These are phyloP conservation scores for Eupleurogrammus muticus DNA, from an alignment of 2,797 vertebrate species.

Conservation along the genomic window DNA sequence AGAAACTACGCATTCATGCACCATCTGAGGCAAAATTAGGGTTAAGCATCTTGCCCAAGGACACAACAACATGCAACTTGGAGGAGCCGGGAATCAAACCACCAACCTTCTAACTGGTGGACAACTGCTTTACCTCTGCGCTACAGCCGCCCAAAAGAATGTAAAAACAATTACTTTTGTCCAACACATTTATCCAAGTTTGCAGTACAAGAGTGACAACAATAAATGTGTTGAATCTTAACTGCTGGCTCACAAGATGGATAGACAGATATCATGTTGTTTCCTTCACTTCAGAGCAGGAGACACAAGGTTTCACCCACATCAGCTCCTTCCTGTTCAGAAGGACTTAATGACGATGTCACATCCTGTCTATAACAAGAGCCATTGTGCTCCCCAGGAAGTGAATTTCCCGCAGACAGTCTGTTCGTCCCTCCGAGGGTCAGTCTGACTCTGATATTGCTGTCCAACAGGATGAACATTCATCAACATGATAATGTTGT, in stretches of 20 bases:
- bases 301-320: slow-evolving; percentile 7
- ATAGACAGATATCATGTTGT: not conserved
- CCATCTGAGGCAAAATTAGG: no score
- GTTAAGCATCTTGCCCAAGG: no score
- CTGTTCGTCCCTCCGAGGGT: slow-evolving; percentile 31
- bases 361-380: slow-evolving; percentile 71
- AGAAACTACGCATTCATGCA: no score
- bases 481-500: not conserved
- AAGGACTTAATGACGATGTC: slow-evolving; percentile 58
- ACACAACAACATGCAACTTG: no score
- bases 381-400: slow-evolving; percentile 70
- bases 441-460: slow-evolving; percentile 23
- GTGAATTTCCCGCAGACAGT: slow-evolving; percentile 33
- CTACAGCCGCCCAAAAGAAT: no score
- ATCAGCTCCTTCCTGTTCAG: slow-evolving; percentile 40
- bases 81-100: no score
- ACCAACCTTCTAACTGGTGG: no score
- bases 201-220: not conserved
- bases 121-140: no score
- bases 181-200: not conserved
- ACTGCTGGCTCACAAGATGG: slow-evolving; percentile 12
- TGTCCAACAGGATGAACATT: slow-evolving; percentile 39
- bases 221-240: not conserved
- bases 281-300: slow-evolving; percentile 18
- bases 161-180: slow-evolving; percentile 26